phyloP scores from a whole-genome alignment of 2,113 vertebrate species.

The Phaethornis superciliosus region DNA sequence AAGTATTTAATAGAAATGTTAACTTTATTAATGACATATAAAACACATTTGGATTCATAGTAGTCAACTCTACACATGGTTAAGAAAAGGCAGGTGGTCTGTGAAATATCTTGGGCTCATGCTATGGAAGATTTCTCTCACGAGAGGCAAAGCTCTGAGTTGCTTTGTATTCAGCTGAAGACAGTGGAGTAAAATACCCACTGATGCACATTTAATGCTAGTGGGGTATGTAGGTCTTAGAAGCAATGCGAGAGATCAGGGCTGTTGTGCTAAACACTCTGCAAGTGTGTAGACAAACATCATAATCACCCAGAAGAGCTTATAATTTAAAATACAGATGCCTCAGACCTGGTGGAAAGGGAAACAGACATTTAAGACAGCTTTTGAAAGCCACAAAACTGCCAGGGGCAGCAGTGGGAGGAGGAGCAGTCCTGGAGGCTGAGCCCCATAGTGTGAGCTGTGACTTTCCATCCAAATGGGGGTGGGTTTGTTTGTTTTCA shows the following conservation, averaged over 20 bases:
- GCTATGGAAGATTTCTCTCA: background rate
- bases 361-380: background rate
- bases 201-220: background rate
- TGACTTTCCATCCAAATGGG: background rate
- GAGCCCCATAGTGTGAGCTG: background rate
- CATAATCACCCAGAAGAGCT: background rate
- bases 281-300: background rate
- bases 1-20: conserved; percentile 25
- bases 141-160: background rate
- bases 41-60: background rate
- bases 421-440: background rate
- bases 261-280: background rate
- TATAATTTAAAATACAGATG: background rate
- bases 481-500: background rate
- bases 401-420: background rate
- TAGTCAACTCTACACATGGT: background rate
- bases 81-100: conserved; percentile 30
- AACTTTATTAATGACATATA: conserved; percentile 35
- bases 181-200: background rate
- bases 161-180: background rate
- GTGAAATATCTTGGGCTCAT: background rate
- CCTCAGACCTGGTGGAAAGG: background rate
- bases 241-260: background rate
- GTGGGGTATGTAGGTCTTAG: background rate
- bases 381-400: background rate